phyloP scores from a whole-genome alignment of 2,113 vertebrate genomes.

The Perccottus glenii region DNA sequence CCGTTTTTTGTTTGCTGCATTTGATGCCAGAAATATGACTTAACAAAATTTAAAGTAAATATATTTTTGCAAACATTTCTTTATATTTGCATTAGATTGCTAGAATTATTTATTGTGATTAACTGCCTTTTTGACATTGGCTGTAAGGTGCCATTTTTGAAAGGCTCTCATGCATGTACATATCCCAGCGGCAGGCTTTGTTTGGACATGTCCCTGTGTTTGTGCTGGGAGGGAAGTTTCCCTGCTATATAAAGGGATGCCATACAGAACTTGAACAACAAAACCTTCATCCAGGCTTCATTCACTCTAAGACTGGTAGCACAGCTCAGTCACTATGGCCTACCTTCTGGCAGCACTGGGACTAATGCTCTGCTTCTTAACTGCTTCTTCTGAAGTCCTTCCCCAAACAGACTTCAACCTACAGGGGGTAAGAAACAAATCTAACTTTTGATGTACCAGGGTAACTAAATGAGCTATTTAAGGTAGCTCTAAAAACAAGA shows the following conservation, averaged over 20 bases:
- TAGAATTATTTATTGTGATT: neutral
- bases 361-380: conserved; percentile 49
- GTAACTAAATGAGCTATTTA: too few species aligned
- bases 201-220: conserved; percentile 22
- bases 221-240: conserved; percentile 13
- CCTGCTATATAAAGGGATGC: conserved; percentile 64
- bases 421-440: conserved; percentile 77
- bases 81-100: neutral
- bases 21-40: neutral
- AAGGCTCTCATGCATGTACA: conserved; percentile 55
- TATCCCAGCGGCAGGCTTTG: conserved; percentile 39
- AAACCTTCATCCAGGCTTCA: conserved; percentile 15
- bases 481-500: too few species aligned
- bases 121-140: conserved; percentile 9
- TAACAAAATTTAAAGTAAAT: too few species aligned
- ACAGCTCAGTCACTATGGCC: conserved; percentile 47
- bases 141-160: conserved; percentile 11
- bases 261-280: conserved; percentile 17
- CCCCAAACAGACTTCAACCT: conserved; percentile 76
- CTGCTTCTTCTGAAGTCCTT: conserved; percentile 30
- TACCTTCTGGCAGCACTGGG: conserved; percentile 54
- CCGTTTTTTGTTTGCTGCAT: conserved; percentile 27
- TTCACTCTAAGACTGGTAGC: neutral
- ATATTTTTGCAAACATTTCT: neutral
- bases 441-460: neutral